A percentile compares a stretch with the other conserved stretches of the same genome.
These are phyloP conservation scores for Thaleichthys pacificus DNA, from an alignment of 2,797 vertebrate species.

Conservation along the genomic window DNA sequence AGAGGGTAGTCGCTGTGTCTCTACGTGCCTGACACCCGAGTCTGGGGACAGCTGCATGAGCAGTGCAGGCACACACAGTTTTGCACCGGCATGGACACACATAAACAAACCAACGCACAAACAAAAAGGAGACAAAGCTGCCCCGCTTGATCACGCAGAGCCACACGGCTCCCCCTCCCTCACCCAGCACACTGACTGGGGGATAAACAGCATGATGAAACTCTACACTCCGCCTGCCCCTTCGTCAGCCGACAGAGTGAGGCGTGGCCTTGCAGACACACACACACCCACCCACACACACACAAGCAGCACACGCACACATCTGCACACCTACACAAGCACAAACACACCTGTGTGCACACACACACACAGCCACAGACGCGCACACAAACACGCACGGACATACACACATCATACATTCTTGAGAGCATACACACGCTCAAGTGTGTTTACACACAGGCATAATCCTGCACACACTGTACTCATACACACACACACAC, in stretches of 20 bases:
- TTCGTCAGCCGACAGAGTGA: constrained; percentile 58
- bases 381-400: background rate
- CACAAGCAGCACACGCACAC: constrained; percentile 6
- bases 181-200: constrained; percentile 20
- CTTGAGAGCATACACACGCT: background rate
- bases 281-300: background rate
- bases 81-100: background rate
- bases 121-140: background rate
- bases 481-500: background rate
- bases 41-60: constrained; percentile 49
- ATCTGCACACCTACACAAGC: background rate
- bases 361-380: background rate
- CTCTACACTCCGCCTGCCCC: constrained; percentile 55
- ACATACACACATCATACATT: too few species aligned
- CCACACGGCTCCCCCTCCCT: constrained; percentile 12
- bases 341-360: background rate
- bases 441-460: background rate
- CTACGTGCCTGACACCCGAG: constrained; percentile 45
- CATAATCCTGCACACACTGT: constrained; percentile 1
- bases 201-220: constrained; percentile 75
- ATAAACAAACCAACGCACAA: background rate
- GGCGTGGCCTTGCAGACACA: constrained; percentile 9
- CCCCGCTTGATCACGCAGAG: background rate
- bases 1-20: constrained; percentile 48
- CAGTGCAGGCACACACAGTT: constrained; percentile 21